Evolutionary conservation across 1,140 invertebrate genomes (phyloP).

Genomic region (Nymphalis io): DNA sequence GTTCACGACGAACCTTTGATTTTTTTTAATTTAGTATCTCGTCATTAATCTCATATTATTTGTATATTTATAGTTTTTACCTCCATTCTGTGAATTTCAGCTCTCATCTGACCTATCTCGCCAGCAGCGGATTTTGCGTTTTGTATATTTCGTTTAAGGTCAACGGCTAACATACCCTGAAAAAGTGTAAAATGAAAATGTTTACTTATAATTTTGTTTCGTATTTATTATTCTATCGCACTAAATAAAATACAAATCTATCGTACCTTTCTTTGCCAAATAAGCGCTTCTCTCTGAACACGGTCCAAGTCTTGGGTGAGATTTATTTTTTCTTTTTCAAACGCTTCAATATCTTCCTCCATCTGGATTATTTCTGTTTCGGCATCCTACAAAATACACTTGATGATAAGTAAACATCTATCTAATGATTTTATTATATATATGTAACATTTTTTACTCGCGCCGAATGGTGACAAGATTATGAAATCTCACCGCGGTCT

Average conservation of each 20-base stretch:
- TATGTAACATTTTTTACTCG: too few relatives aligned
- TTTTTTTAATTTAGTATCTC: not conserved
- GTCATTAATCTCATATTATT: too few relatives aligned
- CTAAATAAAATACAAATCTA: not conserved
- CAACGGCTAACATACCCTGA: slow-evolving; percentile 84
- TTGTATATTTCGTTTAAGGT: slow-evolving; percentile 85
- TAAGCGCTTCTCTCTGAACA: slow-evolving; percentile 85
- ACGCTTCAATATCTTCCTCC: slow-evolving; percentile 84
- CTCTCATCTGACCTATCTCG: slow-evolving; percentile 87
- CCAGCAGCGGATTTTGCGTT: slow-evolving; percentile 84
- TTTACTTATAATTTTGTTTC: not conserved
- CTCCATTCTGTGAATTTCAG: slow-evolving; percentile 92
- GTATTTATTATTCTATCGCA: not conserved
- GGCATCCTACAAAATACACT: slow-evolving; percentile 73
- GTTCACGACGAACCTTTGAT: slow-evolving; percentile 81
- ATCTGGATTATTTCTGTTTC: slow-evolving; percentile 84
- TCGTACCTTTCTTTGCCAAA: slow-evolving; percentile 89
- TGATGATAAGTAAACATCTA: too few relatives aligned
- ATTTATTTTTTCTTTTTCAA: slow-evolving; percentile 84
- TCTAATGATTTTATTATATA: too few relatives aligned
- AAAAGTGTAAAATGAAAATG: not conserved
- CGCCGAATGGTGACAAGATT: too few relatives aligned
- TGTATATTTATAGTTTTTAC: slow-evolving; percentile 32
- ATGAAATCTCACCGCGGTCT: too few relatives aligned
- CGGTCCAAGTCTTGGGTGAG: slow-evolving; percentile 83